These are phyloP conservation scores for Stenchaetothrips biformis DNA, from an alignment of 2,888 invertebrate genomes.

Conservation along the genomic window DNA sequence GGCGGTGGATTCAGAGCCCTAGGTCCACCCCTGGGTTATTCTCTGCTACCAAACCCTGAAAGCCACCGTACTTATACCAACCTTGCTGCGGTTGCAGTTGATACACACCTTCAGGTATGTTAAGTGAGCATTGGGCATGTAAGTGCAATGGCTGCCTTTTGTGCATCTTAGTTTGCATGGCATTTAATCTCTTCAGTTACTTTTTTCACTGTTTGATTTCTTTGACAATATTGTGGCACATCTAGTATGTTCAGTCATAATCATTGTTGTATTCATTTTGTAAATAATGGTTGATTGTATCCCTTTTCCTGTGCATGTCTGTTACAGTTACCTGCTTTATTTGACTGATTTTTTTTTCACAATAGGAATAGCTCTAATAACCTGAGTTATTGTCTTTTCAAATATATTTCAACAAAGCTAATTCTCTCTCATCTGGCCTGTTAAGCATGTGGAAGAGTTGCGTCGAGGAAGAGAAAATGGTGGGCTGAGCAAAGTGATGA, in stretches of 20 bases:
- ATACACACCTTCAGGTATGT: slow-evolving; percentile 38
- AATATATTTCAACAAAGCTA: neutral
- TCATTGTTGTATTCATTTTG: neutral
- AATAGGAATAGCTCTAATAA: neutral
- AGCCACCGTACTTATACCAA: slow-evolving; percentile 70
- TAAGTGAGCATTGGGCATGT: neutral
- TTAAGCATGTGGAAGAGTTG: neutral
- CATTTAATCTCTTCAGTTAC: neutral
- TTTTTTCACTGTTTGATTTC: no score
- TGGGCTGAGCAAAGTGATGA: neutral
- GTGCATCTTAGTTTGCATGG: neutral
- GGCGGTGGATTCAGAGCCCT: slow-evolving; percentile 32
- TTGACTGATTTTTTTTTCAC: neutral
- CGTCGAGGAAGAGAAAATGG: neutral
- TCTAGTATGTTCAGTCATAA: no score
- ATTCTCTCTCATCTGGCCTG: neutral
- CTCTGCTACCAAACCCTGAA: slow-evolving; percentile 46
- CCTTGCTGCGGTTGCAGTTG: slow-evolving; percentile 54
- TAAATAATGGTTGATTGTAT: neutral
- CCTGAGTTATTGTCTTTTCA: neutral
- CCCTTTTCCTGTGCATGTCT: neutral
- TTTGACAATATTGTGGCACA: no score
- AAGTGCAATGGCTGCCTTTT: neutral
- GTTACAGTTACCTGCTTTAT: neutral
- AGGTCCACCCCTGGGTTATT: slow-evolving; percentile 38